Evolutionary conservation across 1,140 invertebrate genomes (phyloP).

Genomic region (Drosophila ohnishii): DNA sequence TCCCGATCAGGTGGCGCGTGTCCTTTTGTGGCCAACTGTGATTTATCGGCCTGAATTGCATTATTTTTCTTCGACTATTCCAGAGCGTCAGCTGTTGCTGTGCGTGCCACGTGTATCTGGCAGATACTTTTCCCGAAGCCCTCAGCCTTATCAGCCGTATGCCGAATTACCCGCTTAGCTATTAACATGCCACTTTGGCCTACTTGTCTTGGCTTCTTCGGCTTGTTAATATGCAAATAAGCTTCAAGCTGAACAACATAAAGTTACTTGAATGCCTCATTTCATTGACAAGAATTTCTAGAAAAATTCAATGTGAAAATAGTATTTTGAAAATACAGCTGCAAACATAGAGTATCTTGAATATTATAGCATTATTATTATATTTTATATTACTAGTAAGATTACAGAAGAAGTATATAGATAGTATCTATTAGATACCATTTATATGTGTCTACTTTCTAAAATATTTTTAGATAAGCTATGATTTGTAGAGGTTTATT

Average conservation of each 20-base stretch:
- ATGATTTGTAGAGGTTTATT: neutral
- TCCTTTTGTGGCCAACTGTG: constrained; percentile 75
- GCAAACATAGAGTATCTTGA: neutral
- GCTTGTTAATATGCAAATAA: constrained; percentile 50
- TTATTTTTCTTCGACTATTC: constrained; percentile 21
- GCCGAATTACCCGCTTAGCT: constrained; percentile 70
- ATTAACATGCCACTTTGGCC: constrained; percentile 69
- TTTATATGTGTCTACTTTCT: neutral
- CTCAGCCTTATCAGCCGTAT: constrained; percentile 41
- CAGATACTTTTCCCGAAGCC: constrained; percentile 11
- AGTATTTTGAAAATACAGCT: no score
- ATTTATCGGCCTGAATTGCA: constrained; percentile 48
- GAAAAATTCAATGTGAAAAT: no score
- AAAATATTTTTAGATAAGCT: neutral
- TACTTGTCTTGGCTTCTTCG: constrained; percentile 48
- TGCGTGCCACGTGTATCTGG: constrained; percentile 60
- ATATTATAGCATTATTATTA: neutral
- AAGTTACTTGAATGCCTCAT: neutral
- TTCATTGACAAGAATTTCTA: neutral
- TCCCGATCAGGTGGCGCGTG: constrained; percentile 69
- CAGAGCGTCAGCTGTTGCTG: constrained; percentile 56
- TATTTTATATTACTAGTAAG: neutral
- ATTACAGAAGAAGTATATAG: no score
- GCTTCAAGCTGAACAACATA: constrained; percentile 2
- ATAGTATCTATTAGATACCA: no score